These are phyloP conservation scores for Megalonaias nervosa DNA, from an alignment of 1,140 invertebrate genomes.

Conservation along the genomic window DNA sequence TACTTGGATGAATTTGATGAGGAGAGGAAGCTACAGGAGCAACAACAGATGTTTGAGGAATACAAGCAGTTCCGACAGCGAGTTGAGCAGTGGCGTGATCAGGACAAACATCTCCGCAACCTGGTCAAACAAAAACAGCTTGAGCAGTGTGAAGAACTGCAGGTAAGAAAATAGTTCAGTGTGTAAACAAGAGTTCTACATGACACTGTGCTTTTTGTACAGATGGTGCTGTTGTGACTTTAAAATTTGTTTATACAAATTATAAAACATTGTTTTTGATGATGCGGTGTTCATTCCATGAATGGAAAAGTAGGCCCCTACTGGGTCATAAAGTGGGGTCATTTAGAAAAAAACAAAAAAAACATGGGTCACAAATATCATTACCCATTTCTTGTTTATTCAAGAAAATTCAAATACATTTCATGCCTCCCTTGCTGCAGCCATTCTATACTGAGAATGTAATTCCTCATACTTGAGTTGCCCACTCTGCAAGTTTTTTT, in stretches of 20 bases:
- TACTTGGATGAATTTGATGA: conserved; percentile 64
- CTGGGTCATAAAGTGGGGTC: too few species aligned
- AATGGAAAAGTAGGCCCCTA: too few species aligned
- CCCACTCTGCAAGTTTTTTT: too few species aligned
- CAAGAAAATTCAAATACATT: too few species aligned
- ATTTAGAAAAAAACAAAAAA: too few species aligned
- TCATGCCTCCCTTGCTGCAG: not conserved
- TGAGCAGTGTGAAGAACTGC: conserved; percentile 64
- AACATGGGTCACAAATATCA: not conserved
- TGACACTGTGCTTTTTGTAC: not conserved
- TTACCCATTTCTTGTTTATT: too few species aligned
- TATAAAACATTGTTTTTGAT: not conserved
- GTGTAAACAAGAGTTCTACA: not conserved
- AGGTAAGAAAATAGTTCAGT: conserved; percentile 45
- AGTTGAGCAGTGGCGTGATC: conserved; percentile 64
- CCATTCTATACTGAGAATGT: too few species aligned
- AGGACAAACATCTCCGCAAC: conserved; percentile 60
- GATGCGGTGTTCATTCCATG: too few species aligned
- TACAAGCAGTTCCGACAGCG: conserved; percentile 62
- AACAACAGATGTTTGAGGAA: conserved; percentile 61
- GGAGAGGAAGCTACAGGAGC: conserved; percentile 53
- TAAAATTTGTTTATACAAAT: not conserved
- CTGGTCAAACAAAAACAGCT: conserved; percentile 62
- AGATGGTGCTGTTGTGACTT: not conserved
- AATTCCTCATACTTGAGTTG: too few species aligned